A percentile compares a stretch with the other conserved stretches of the same genome.
Evolutionary conservation across 1,140 invertebrate species (phyloP).

Genomic region (Drosophila leontia): DNA sequence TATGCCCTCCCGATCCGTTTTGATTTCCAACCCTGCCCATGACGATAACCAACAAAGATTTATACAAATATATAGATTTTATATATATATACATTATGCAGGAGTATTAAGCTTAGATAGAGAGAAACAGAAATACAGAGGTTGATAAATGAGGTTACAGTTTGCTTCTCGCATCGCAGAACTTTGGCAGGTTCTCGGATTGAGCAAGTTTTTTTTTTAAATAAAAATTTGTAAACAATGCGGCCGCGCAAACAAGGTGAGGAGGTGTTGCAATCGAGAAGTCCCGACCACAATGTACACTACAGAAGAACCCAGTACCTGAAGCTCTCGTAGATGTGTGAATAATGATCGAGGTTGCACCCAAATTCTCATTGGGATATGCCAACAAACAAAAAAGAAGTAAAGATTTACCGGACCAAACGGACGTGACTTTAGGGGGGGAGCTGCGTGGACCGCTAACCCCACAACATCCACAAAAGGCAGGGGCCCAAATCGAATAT

Average conservation of each 20-base stretch:
- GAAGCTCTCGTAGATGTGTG: conserved; percentile 15
- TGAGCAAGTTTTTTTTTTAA: conserved; percentile 13
- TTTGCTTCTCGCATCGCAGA: conserved; percentile 23
- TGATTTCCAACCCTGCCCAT: conserved; percentile 85
- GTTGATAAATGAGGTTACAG: conserved; percentile 42
- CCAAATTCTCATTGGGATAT: conserved; percentile 18
- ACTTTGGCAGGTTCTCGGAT: conserved; percentile 15
- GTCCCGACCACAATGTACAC: conserved; percentile 27
- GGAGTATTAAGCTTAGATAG: conserved; percentile 49
- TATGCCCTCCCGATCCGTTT: conserved; percentile 89
- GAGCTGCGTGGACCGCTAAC: conserved; percentile 14
- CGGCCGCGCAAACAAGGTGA: conserved; percentile 10
- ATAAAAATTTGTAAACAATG: conserved; percentile 8
- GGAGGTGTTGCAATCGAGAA: conserved; percentile 23
- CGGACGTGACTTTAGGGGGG: conserved; percentile 31
- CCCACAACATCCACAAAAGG: conserved; percentile 25
- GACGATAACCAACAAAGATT: conserved; percentile 85
- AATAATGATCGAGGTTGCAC: conserved; percentile 20
- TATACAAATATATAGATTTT: conserved; percentile 79
- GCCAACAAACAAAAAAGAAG: conserved; percentile 8
- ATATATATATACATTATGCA: conserved; percentile 48
- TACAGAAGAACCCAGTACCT: conserved; percentile 32
- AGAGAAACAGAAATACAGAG: conserved; percentile 49
- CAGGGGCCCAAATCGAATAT: conserved; percentile 28
- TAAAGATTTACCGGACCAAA: conserved; percentile 24